Evolutionary conservation across 2,113 vertebrate genomes (phyloP).

Genomic region (Nasalis larvatus): DNA sequence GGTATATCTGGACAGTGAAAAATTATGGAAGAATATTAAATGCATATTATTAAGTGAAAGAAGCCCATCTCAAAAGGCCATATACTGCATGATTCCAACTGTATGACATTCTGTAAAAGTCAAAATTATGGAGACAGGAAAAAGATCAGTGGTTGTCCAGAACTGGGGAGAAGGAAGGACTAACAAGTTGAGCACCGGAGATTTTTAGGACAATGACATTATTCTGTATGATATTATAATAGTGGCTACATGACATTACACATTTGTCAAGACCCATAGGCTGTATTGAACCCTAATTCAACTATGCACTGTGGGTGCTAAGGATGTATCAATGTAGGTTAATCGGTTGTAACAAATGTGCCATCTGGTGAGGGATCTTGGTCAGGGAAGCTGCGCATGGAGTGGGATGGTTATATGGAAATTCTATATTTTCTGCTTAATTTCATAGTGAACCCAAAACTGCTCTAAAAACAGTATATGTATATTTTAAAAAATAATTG

Average conservation of each 20-base stretch:
- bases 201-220: background rate
- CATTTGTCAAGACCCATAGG: background rate
- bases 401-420: background rate
- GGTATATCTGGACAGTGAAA: background rate
- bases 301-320: background rate
- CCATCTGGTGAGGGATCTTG: background rate
- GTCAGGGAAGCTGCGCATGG: accelerated
- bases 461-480: background rate
- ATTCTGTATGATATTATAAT: background rate
- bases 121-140: background rate
- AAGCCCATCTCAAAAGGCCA: background rate
- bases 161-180: background rate
- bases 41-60: background rate
- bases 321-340: background rate
- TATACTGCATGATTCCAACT: background rate
- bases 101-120: background rate
- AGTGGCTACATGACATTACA: background rate
- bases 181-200: background rate
- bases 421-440: background rate
- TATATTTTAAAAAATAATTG: background rate
- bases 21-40: background rate
- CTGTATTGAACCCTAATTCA: background rate
- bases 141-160: background rate
- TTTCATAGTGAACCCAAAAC: background rate
- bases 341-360: background rate